phyloP scores from a whole-genome alignment of 2,113 vertebrate species.

The Psittacula cyanocephala region DNA sequence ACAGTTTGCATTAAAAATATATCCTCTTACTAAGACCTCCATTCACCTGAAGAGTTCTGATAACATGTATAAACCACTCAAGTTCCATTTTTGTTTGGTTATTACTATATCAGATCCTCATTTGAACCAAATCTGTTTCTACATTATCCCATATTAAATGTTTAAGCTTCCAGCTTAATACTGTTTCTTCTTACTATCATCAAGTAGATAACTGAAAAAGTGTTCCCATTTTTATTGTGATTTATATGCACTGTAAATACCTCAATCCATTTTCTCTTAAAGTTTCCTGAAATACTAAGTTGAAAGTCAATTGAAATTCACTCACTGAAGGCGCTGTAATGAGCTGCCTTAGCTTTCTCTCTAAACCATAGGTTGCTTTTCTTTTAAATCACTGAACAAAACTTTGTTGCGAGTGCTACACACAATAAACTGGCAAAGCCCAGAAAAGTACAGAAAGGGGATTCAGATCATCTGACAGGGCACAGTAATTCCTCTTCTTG shows the following conservation, averaged over 20 bases:
- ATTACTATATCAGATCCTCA: conserved; percentile 30
- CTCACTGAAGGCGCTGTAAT: background rate
- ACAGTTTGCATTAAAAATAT: conserved; percentile 14
- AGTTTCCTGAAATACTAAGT: background rate
- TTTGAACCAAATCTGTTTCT: background rate
- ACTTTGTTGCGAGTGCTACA: background rate
- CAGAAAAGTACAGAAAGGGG: background rate
- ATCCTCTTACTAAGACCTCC: conserved; percentile 33
- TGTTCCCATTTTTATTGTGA: background rate
- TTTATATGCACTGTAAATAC: conserved; percentile 21
- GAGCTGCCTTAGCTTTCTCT: background rate
- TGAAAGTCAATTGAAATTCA: conserved; percentile 17
- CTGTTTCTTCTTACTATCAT: conserved; percentile 23
- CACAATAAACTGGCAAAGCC: background rate
- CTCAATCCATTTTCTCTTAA: conserved; percentile 2
- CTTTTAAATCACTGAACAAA: background rate
- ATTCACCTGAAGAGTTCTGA: conserved; percentile 40
- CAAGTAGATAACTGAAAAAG: conserved; percentile 13
- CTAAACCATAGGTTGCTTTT: background rate
- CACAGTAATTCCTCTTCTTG: background rate
- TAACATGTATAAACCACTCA: conserved; percentile 19
- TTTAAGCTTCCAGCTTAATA: conserved; percentile 41
- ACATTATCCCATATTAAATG: conserved; percentile 25
- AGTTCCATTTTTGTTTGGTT: conserved; percentile 38
- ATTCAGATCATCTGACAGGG: background rate